Evolutionary conservation across 2,797 vertebrate genomes (phyloP).

Genomic region (Manis javanica): DNA sequence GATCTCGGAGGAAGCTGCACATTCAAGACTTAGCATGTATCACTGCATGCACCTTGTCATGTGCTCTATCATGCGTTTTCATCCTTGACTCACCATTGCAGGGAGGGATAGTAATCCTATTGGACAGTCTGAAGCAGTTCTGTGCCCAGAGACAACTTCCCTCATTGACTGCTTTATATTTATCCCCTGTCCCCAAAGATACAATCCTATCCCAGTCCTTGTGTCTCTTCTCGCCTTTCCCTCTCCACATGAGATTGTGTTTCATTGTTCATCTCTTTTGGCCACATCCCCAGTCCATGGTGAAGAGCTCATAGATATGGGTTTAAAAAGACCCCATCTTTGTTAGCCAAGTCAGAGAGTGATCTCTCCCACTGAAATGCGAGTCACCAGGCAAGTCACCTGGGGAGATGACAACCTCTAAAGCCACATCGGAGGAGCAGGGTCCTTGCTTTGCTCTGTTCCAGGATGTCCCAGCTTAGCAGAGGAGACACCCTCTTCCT

Average conservation of each 20-base stretch:
- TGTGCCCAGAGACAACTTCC: background rate
- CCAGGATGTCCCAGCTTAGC: background rate
- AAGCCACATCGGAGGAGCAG: background rate
- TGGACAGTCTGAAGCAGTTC: background rate
- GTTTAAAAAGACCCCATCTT: background rate
- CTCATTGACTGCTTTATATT: background rate
- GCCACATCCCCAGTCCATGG: too few species aligned
- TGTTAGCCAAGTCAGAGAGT: background rate
- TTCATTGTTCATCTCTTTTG: background rate
- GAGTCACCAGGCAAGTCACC: background rate
- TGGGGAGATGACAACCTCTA: background rate
- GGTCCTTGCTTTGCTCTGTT: background rate
- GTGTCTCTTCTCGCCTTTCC: background rate
- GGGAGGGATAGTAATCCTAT: background rate
- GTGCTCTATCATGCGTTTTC: background rate
- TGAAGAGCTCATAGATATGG: background rate
- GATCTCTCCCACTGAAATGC: background rate
- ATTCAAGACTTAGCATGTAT: background rate
- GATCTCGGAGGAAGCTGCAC: background rate
- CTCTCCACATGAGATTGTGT: background rate
- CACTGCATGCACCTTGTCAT: background rate
- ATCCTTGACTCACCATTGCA: background rate
- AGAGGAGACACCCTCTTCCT: background rate
- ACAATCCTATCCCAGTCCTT: background rate
- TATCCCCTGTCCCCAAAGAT: rapidly evolving